Evolutionary conservation across 2,797 vertebrate genomes (phyloP).

Genomic region (Huso huso): DNA sequence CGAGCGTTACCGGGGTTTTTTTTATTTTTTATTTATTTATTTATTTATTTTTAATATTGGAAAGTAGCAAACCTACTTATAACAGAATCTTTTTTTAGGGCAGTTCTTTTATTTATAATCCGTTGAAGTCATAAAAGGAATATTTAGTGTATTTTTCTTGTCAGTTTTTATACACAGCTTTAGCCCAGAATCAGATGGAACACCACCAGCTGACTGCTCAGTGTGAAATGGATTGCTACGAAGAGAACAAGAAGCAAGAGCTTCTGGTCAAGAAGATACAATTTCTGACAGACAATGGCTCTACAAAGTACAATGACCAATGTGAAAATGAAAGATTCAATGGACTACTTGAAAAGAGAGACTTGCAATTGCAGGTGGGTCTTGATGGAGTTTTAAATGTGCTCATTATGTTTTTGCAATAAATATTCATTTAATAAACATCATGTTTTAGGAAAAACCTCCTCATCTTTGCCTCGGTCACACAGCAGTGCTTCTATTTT

Average conservation of each 20-base stretch:
- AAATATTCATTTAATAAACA: no score
- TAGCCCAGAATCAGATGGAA: conserved; percentile 16
- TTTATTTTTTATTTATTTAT: not conserved
- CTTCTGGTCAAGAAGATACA: conserved; percentile 35
- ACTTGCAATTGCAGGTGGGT: conserved; percentile 44
- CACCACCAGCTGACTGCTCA: conserved; percentile 36
- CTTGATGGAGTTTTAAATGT: no score
- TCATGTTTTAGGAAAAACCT: no score
- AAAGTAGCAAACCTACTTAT: not conserved
- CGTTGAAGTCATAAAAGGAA: no score
- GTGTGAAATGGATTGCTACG: conserved; percentile 41
- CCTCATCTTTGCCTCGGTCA: no score
- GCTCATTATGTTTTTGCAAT: no score
- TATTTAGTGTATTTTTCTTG: not conserved
- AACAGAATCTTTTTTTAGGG: no score
- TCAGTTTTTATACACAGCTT: conserved; percentile 23
- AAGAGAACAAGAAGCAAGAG: conserved; percentile 49
- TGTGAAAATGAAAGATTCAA: conserved; percentile 18
- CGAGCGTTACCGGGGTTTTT: no score
- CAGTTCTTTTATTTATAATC: no score
- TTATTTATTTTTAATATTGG: not conserved
- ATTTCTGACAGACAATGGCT: conserved; percentile 12
- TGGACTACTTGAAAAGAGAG: conserved; percentile 42
- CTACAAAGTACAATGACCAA: conserved; percentile 21
- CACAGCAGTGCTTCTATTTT: no score